phyloP scores from a whole-genome alignment of 2,113 vertebrate species.

The Microcebus lehilahytsara region DNA sequence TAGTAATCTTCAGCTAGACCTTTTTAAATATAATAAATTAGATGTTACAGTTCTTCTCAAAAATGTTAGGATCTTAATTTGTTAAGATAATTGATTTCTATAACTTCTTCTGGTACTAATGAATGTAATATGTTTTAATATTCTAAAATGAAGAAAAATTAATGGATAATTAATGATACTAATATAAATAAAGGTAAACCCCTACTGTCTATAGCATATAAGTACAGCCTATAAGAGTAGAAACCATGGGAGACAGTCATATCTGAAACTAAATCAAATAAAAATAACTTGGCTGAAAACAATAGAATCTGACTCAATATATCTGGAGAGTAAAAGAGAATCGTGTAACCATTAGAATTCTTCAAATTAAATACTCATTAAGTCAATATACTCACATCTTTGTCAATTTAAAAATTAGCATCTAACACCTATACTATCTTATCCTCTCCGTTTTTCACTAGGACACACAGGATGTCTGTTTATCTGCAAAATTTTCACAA shows the following conservation, averaged over 20 bases:
- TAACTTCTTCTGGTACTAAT: constrained; percentile 20
- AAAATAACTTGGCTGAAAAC: constrained; percentile 7
- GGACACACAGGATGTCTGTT: background rate
- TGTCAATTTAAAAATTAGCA: background rate
- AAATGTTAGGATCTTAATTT: background rate
- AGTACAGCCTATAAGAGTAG: background rate
- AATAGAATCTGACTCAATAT: background rate
- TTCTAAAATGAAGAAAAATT: background rate
- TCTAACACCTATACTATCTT: background rate
- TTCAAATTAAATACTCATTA: background rate
- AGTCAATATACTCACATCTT: background rate
- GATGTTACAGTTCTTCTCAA: background rate
- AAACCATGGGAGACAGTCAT: background rate
- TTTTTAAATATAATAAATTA: constrained; percentile 36
- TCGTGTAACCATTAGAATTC: background rate
- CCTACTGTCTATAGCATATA: background rate
- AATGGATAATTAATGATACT: constrained; percentile 1
- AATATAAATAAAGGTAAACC: background rate
- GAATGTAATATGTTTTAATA: constrained; percentile 6
- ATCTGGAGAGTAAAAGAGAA: background rate
- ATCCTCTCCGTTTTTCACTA: background rate
- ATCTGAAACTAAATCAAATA: background rate
- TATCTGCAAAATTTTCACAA: background rate
- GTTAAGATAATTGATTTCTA: constrained; percentile 14
- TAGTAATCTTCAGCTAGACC: background rate